A percentile compares a stretch with the other conserved stretches of the same genome.
Evolutionary conservation across 2,797 vertebrate genomes (phyloP).

Genomic region (Scomberomorus guttatus): DNA sequence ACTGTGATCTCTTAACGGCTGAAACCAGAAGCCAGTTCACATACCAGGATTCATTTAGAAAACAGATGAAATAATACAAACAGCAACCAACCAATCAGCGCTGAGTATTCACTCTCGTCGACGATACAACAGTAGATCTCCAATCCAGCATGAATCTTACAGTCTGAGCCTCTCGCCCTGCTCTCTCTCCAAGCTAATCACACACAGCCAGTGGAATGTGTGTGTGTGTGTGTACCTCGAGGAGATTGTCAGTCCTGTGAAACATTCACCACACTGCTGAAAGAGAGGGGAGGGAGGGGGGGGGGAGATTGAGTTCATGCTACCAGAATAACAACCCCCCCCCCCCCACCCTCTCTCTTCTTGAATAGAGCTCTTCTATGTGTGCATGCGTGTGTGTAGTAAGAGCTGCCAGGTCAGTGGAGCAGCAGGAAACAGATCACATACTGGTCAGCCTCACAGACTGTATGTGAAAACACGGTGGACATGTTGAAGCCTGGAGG

Average conservation of each 20-base stretch:
- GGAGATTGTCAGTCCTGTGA: constrained; percentile 49
- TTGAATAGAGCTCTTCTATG: background rate
- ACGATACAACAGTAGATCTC: background rate
- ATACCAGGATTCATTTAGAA: background rate
- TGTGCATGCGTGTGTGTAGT: background rate
- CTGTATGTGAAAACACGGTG: background rate
- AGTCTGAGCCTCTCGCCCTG: background rate
- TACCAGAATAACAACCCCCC: constrained; percentile 59
- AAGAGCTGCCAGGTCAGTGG: constrained; percentile 30
- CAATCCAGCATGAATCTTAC: background rate
- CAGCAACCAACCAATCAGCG: no score
- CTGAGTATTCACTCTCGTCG: no score
- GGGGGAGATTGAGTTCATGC: constrained; percentile 50
- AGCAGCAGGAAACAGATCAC: constrained; percentile 39
- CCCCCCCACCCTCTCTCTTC: background rate
- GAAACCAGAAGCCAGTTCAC: background rate
- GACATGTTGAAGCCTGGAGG: background rate
- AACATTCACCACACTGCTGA: constrained; percentile 64
- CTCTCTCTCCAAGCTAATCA: background rate
- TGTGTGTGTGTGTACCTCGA: background rate
- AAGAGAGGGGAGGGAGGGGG: background rate
- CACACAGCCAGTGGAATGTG: constrained; percentile 20
- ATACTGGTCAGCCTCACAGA: constrained; percentile 13
- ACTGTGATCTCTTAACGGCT: background rate
- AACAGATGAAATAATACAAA: background rate